Percentiles rank a stretch among this genome's conserved stretches.
phyloP scores from a whole-genome alignment of 1,140 invertebrate genomes.

The Luehdorfia chinensis region DNA sequence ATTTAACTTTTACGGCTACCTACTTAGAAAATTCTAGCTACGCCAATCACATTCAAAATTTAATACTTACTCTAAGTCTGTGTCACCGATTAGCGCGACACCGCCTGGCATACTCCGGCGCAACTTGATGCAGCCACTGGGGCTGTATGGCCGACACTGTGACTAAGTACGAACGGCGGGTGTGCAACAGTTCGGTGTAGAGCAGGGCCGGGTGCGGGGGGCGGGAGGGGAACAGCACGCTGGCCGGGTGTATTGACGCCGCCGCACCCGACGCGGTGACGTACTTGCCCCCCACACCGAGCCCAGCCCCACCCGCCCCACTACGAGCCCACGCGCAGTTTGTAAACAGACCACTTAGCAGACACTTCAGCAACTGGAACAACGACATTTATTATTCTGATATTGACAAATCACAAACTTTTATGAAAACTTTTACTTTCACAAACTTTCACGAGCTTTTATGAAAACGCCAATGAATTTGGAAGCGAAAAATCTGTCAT shows the following conservation, averaged over 20 bases:
- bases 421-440: too few relatives aligned
- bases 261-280: constrained; percentile 47
- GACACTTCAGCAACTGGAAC: constrained; percentile 83
- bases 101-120: constrained; percentile 48
- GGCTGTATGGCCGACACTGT: constrained; percentile 84
- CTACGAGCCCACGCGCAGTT: constrained; percentile 92
- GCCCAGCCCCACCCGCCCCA: constrained; percentile 33
- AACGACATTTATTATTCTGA: constrained; percentile 4
- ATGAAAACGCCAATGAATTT: too few relatives aligned
- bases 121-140: constrained; percentile 81
- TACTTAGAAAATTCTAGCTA: too few relatives aligned
- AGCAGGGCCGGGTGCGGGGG: constrained; percentile 88
- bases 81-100: constrained; percentile 48
- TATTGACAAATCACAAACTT: too few relatives aligned
- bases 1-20: too few relatives aligned
- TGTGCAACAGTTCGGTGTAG: constrained; percentile 93
- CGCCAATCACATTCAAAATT: too few relatives aligned
- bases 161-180: constrained; percentile 89
- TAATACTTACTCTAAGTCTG: too few relatives aligned
- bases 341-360: constrained; percentile 90
- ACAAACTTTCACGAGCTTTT: too few relatives aligned
- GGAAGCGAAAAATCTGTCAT: too few relatives aligned
- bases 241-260: constrained; percentile 89
- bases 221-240: constrained; percentile 81
- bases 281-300: constrained; percentile 36